phyloP scores from a whole-genome alignment of 2,888 invertebrate species.

The Ypsolopha scabrella region DNA sequence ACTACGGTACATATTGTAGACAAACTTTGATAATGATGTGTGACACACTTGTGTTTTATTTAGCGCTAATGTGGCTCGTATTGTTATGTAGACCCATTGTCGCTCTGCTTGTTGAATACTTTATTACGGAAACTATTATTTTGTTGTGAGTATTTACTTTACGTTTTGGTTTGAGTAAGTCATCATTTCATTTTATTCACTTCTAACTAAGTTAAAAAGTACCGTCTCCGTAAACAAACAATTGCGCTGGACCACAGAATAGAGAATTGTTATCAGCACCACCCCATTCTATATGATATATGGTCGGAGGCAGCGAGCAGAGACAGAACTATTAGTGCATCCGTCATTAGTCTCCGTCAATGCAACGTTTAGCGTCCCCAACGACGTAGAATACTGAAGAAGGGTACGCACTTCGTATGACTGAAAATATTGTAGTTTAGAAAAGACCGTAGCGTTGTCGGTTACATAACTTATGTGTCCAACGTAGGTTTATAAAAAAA shows the following conservation, averaged over 20 bases:
- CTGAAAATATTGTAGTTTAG: too few species aligned
- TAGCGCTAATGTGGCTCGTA: background rate
- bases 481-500: too few species aligned
- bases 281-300: slow-evolving; percentile 38
- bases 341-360: slow-evolving; percentile 68
- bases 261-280: too few species aligned
- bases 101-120: background rate
- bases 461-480: too few species aligned
- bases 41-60: background rate
- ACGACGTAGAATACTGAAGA: background rate
- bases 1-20: background rate
- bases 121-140: too few species aligned
- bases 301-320: slow-evolving; percentile 35
- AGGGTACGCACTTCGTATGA: background rate
- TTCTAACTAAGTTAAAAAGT: too few species aligned
- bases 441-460: too few species aligned
- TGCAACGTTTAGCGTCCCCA: slow-evolving; percentile 36
- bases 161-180: too few species aligned
- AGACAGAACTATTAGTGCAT: slow-evolving; percentile 70
- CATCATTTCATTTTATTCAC: too few species aligned
- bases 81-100: background rate
- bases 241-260: too few species aligned
- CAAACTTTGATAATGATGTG: background rate
- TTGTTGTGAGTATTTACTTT: too few species aligned
- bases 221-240: too few species aligned